Evolutionary conservation across 2,888 invertebrate species (phyloP).

Genomic region (Lepidocyrtoides sp.): DNA sequence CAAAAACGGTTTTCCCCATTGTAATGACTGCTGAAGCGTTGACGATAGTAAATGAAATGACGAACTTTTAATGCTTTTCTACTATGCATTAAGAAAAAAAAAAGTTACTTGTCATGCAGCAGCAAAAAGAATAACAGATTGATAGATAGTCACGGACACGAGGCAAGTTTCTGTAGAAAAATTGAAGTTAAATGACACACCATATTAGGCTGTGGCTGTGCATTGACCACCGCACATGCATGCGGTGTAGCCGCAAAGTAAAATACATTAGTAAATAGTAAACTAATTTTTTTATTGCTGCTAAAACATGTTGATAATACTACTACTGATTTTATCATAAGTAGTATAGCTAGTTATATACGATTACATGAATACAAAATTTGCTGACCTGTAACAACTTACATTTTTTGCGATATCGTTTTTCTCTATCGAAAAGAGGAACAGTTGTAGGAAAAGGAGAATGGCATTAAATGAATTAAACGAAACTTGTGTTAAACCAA

Average conservation of each 20-base stretch:
- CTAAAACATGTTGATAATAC: too few species aligned
- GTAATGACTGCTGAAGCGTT: background rate
- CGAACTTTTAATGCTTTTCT: background rate
- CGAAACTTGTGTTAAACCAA: background rate
- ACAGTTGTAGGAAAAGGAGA: background rate
- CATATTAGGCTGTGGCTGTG: too few species aligned
- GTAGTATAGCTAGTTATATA: background rate
- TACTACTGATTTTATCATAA: background rate
- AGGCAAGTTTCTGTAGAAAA: too few species aligned
- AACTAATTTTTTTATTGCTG: too few species aligned
- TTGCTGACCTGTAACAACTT: slow-evolving; percentile 39
- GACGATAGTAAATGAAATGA: background rate
- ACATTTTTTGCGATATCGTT: background rate
- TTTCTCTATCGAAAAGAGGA: background rate
- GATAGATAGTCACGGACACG: too few species aligned
- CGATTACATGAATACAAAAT: background rate
- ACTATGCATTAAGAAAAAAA: background rate
- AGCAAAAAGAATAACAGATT: background rate
- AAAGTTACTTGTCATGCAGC: background rate
- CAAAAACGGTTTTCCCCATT: background rate
- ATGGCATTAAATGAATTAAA: background rate
- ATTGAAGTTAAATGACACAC: too few species aligned
- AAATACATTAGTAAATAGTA: too few species aligned
- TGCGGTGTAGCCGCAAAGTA: too few species aligned
- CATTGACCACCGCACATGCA: too few species aligned